phyloP scores from a whole-genome alignment of 2,797 vertebrate species.

The Chaenodraco wilsoni region DNA sequence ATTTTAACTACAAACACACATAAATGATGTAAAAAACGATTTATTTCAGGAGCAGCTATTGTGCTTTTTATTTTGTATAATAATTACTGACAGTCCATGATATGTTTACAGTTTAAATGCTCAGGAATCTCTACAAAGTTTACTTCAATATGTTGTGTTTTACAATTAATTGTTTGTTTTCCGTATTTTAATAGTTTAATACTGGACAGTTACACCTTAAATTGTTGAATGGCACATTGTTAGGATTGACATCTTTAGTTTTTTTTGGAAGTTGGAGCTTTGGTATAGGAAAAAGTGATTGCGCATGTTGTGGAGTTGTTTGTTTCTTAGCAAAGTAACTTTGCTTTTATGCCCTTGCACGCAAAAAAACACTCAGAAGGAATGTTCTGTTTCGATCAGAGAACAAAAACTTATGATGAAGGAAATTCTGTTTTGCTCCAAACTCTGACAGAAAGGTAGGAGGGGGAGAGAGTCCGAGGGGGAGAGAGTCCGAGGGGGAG shows the following conservation, averaged over 20 bases:
- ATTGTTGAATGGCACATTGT: neutral
- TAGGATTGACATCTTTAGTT: neutral
- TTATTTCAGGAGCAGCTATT: neutral
- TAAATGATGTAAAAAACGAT: neutral
- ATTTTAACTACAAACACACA: neutral
- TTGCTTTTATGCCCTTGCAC: constrained; percentile 38
- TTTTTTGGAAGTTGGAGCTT: constrained; percentile 3
- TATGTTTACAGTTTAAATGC: neutral
- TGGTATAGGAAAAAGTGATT: constrained; percentile 14
- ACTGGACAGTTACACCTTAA: neutral
- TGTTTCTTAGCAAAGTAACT: constrained; percentile 27
- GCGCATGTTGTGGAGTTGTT: constrained; percentile 3
- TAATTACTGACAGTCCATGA: neutral
- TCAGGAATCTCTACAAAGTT: neutral
- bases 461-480: constrained; percentile 41
- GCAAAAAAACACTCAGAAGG: constrained; percentile 30
- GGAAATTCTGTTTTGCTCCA: constrained; percentile 54
- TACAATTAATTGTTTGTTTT: neutral
- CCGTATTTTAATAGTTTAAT: too few relatives aligned
- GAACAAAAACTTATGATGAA: constrained; percentile 55
- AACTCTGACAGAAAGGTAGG: constrained; percentile 60
- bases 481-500: constrained; percentile 20
- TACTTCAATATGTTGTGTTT: neutral
- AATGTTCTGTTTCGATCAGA: constrained; percentile 53
- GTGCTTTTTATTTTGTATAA: neutral